These are phyloP conservation scores for Drosophila ogumai DNA, from an alignment of 1,140 invertebrate species.

Conservation along the genomic window DNA sequence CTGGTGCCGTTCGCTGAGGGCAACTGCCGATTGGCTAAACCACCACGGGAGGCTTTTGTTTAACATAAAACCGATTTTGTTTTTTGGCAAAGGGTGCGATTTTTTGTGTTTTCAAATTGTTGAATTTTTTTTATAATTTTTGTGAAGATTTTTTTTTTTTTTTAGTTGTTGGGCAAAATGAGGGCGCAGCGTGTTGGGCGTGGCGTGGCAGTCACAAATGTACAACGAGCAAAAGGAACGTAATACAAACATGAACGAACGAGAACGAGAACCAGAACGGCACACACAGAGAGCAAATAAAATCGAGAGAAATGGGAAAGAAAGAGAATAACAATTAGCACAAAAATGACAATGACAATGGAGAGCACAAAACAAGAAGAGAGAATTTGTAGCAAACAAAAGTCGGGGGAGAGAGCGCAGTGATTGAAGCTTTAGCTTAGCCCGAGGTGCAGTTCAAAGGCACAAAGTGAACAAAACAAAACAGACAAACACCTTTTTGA, in stretches of 20 bases:
- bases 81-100: conserved; percentile 40
- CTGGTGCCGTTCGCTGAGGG: conserved; percentile 80
- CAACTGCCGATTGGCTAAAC: conserved; percentile 87
- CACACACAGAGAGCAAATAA: conserved; percentile 56
- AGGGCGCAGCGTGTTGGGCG: conserved; percentile 53
- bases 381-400: conserved; percentile 17
- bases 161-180: conserved; percentile 51
- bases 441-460: conserved; percentile 38
- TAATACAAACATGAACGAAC: conserved; percentile 57
- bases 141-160: conserved; percentile 7
- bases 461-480: conserved; percentile 10
- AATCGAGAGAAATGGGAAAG: conserved; percentile 59
- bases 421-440: conserved; percentile 34
- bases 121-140: neutral
- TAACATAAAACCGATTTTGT: conserved; percentile 48
- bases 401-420: conserved; percentile 13
- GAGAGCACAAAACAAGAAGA: conserved; percentile 25
- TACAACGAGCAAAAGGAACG: conserved; percentile 65
- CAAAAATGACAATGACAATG: conserved; percentile 44
- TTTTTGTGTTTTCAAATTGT: conserved; percentile 24
- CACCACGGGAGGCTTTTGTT: conserved; percentile 87
- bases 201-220: conserved; percentile 66
- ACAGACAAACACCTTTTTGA: conserved; percentile 5
- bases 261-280: conserved; percentile 28
- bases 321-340: conserved; percentile 68